Base-by-base conservation (phyloP, 2,113 vertebrate genomes). In the Tonatia bakeri region DNA sequence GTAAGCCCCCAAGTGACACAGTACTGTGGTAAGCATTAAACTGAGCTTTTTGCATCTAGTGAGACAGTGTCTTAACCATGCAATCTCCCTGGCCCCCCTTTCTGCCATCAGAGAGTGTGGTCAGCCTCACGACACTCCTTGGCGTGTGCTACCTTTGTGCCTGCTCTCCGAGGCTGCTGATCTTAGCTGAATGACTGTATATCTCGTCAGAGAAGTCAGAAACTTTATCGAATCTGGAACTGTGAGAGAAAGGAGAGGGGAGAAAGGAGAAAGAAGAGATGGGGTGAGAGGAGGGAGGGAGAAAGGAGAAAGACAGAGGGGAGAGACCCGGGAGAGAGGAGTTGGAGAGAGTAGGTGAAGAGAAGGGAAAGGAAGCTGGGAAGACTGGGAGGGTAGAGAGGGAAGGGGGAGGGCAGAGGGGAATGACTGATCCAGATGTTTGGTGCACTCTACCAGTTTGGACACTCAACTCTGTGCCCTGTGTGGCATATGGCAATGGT, bases 91-190 rank as follows among this genome's bases (percentile, higher is more conserved):
- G 31, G 20, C 22, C 36, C 19, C 8, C 5, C 16, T 6, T 45
- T 43, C 52, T 50, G n/a, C 28, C 26, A 8, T 84, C 45, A 67
- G 56, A 75, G 52, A 26, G 24, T 26, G 26, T 45, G 24, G 36
- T 4, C 0, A 40, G 4, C 10, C 22, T 87, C 87, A 26, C 20
- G 20, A 43, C 9, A 13, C 26, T 10, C 59, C 59, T 31, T 61
- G 11, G 26, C 28, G 59, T 0, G 0, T 15, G 7, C 20, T 40
- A 2, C 20, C 9, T 9, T 26, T 38, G 28, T 47, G 17, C 45
- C 31, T 54, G 19, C 2, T 89, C 40, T 61, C 12, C 7, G 40
- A 15, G 40, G 65, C 3, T 12, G 8, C 3, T n/a, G 75, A 56
- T 40, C 67, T 20, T 79, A 50, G 43, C 77, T 69, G 26, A 52